phyloP scores from a whole-genome alignment of 2,888 invertebrate genomes.

The Lasioglossum lativentre region DNA sequence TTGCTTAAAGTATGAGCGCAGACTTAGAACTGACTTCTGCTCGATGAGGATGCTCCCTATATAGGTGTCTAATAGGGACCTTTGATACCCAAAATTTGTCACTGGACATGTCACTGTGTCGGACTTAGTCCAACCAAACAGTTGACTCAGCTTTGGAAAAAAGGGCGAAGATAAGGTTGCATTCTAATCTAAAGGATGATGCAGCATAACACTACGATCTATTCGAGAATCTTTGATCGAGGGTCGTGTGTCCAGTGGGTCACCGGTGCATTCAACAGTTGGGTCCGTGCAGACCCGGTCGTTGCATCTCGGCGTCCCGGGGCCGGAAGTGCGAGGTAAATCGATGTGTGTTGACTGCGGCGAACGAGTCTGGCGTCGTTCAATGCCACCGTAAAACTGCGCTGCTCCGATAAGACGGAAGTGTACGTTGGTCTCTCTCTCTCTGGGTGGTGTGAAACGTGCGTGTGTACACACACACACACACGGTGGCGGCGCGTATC shows the following conservation, averaged over 20 bases:
- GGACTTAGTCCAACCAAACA: too few relatives aligned
- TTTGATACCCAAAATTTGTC: too few relatives aligned
- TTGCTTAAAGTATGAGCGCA: too few relatives aligned
- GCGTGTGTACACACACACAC: background rate
- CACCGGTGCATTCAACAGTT: background rate
- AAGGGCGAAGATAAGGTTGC: too few relatives aligned
- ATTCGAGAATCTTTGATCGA: background rate
- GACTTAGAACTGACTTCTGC: too few relatives aligned
- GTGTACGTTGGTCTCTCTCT: background rate
- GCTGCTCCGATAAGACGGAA: background rate
- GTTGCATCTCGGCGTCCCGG: background rate
- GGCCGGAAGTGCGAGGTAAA: background rate
- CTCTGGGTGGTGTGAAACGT: background rate
- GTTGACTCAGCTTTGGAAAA: too few relatives aligned
- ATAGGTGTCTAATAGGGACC: too few relatives aligned
- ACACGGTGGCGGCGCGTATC: background rate
- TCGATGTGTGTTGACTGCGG: background rate
- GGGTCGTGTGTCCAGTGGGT: background rate
- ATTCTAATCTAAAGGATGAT: too few relatives aligned
- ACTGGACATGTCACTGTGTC: too few relatives aligned
- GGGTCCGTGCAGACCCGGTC: background rate
- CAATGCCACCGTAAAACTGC: conserved; percentile 7
- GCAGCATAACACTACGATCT: too few relatives aligned
- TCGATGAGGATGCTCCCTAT: too few relatives aligned
- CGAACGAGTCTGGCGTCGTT: background rate